These are phyloP conservation scores for Pinctada fucata DNA, from an alignment of 2,888 invertebrate genomes.

Conservation along the genomic window DNA sequence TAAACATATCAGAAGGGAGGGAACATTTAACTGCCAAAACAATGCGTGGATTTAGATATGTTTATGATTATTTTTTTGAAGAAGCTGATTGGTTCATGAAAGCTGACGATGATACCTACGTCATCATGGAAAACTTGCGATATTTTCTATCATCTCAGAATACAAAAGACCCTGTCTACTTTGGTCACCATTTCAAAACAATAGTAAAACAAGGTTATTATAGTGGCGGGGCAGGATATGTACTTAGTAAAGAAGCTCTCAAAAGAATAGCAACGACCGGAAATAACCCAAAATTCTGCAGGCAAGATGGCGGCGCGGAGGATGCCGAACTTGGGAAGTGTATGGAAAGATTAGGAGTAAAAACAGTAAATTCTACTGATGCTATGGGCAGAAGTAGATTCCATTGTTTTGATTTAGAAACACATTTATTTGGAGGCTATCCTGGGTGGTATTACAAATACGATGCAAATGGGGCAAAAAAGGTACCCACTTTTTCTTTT, in stretches of 20 bases:
- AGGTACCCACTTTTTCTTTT: slow-evolving; percentile 50
- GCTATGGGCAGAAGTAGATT: slow-evolving; percentile 67
- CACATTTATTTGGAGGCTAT: slow-evolving; percentile 67
- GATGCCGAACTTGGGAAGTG: slow-evolving; percentile 73
- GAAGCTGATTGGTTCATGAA: slow-evolving; percentile 98
- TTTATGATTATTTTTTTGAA: slow-evolving; percentile 87
- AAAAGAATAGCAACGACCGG: slow-evolving; percentile 83
- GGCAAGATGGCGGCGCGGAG: slow-evolving; percentile 69
- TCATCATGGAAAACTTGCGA: slow-evolving; percentile 92
- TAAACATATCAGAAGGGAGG: slow-evolving; percentile 91
- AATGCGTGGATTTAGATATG: slow-evolving; percentile 92
- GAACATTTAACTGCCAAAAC: slow-evolving; percentile 97
- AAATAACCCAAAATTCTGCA: slow-evolving; percentile 50
- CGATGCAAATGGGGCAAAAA: slow-evolving; percentile 68
- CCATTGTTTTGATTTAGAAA: slow-evolving; percentile 71
- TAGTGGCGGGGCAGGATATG: slow-evolving; percentile 85
- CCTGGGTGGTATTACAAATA: slow-evolving; percentile 71
- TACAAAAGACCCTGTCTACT: slow-evolving; percentile 86
- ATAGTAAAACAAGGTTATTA: slow-evolving; percentile 75
- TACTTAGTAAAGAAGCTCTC: slow-evolving; percentile 89
- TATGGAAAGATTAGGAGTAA: slow-evolving; percentile 70
- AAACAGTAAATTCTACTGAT: slow-evolving; percentile 67
- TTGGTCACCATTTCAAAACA: slow-evolving; percentile 74
- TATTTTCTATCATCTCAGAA: slow-evolving; percentile 82
- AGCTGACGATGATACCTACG: slow-evolving; percentile 99